phyloP scores from a whole-genome alignment of 2,113 vertebrate species.

The Numenius arquata region DNA sequence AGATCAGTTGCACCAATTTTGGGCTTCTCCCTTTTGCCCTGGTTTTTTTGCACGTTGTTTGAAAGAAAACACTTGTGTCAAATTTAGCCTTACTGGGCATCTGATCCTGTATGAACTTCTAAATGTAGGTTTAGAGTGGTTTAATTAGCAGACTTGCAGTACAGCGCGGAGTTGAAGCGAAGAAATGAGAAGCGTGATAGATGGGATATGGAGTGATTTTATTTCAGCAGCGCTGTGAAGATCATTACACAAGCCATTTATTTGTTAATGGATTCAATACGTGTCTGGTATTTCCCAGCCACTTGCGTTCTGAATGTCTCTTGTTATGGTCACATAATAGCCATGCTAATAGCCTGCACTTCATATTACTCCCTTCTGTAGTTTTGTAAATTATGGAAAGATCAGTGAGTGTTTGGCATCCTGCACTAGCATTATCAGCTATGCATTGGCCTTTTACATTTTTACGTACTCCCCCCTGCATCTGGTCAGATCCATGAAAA shows the following conservation, averaged over 20 bases:
- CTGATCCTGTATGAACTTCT: background rate
- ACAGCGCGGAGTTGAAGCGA: background rate
- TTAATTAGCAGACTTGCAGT: background rate
- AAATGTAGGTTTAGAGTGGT: background rate
- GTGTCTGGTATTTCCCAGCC: constrained; percentile 13
- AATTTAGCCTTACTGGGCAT: background rate
- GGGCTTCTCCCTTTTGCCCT: background rate
- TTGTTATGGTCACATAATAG: constrained; percentile 32
- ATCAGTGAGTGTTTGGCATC: background rate
- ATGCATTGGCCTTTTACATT: background rate
- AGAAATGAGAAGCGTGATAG: constrained; percentile 22
- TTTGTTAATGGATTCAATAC: constrained; percentile 43
- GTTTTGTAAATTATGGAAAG: constrained; percentile 33
- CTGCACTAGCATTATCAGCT: background rate
- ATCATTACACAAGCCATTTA: constrained; percentile 47
- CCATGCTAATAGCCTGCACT: constrained; percentile 11
- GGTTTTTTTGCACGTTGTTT: background rate
- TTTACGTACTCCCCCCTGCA: background rate
- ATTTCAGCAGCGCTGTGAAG: background rate
- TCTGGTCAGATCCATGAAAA: background rate
- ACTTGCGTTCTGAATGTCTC: constrained; percentile 9
- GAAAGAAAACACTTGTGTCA: background rate
- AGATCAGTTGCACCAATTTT: background rate
- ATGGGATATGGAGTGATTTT: constrained; percentile 11
- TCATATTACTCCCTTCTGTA: constrained; percentile 21